Base-by-base conservation (phyloP, 2,888 invertebrate species). In the Drosophila meridionalis region DNA sequence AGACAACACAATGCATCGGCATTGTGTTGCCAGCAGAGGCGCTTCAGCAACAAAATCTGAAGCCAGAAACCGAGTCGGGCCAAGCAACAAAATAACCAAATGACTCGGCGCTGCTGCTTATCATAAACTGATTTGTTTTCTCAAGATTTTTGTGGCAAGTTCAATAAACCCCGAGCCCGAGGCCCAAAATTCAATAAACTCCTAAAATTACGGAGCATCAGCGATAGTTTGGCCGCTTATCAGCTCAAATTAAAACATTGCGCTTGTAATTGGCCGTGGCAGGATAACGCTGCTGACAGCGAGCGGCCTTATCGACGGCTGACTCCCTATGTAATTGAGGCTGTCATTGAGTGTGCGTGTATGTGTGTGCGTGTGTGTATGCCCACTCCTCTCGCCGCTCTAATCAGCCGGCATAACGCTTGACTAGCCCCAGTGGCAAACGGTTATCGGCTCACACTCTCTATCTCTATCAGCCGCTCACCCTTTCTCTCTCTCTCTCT, bases 381-480 rank as follows among this genome's bases (percentile, higher is more conserved):
- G 30, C 69, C 65, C 65, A 26, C 36, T 26, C 30, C 53, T 45
- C 53, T 52, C 60, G 45, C 53, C 53, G 60, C 63, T 80, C 89
- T 90, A 88, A 88, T 88, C 87, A 79, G 87, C 73, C 76, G 85
- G 76, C 90, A 90, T 90, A 90, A 90, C 90, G 90, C 90, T 87
- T 89, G 87, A 89, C 66, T 90, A 84, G 83, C 64, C 80, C 58
- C 83, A 70, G 78, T 40, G 56, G 66, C 80, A 73, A 68, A 38
- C 38, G 71, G 83, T 89, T 85, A 89, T 89, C 90, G 58, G 48
- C 14, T 20, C 64, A 48, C 32, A 58, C 56, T 32, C 65, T 28
- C 57, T 26, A 61, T 38, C 40, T 50, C 71, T 34, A 42, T 42
- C 42, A 42, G 7, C n/a, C 42, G 7, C 42, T 30, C 42, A 42